Percentiles rank a stretch among this genome's conserved stretches.
Conservation (phyloP, 1,140 invertebrate species). For the Phymorhynchus buccinoides region DNA sequence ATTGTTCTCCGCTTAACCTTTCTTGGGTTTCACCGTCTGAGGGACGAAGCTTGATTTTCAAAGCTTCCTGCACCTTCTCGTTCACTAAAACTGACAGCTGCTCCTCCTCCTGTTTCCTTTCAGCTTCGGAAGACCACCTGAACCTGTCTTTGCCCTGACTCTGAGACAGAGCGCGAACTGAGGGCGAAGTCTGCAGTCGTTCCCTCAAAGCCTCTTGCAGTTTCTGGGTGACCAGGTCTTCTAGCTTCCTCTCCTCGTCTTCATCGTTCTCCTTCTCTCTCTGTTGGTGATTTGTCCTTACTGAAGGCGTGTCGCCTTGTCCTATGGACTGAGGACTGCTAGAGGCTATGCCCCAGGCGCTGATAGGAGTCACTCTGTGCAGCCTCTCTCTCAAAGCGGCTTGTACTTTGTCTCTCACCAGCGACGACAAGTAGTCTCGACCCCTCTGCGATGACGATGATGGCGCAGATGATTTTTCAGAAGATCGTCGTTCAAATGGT, state of each 20-base stretch:
- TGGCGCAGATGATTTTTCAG: neutral
- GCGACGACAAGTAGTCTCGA: neutral
- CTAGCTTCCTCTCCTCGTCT: neutral
- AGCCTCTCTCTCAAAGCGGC: neutral
- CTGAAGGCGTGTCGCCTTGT: neutral
- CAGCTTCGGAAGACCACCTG: neutral
- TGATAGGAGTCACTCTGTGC: neutral
- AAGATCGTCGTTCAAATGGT: neutral
- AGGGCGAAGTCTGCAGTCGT: neutral
- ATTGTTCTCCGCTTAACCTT: neutral
- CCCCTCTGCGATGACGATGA: no score
- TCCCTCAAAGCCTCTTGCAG: neutral
- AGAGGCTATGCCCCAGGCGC: neutral
- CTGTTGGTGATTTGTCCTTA: neutral
- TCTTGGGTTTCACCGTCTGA: neutral
- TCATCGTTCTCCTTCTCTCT: neutral
- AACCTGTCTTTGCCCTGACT: neutral
- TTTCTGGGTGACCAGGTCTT: neutral
- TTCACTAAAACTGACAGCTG: neutral
- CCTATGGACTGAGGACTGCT: neutral
- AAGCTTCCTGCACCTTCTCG: conserved; percentile 2
- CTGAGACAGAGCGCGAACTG: neutral
- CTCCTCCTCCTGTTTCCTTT: neutral
- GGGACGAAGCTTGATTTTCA: neutral
- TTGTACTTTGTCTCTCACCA: neutral